Conservation (phyloP, 2,888 invertebrate species). For the Alloscopus bannaensis region DNA sequence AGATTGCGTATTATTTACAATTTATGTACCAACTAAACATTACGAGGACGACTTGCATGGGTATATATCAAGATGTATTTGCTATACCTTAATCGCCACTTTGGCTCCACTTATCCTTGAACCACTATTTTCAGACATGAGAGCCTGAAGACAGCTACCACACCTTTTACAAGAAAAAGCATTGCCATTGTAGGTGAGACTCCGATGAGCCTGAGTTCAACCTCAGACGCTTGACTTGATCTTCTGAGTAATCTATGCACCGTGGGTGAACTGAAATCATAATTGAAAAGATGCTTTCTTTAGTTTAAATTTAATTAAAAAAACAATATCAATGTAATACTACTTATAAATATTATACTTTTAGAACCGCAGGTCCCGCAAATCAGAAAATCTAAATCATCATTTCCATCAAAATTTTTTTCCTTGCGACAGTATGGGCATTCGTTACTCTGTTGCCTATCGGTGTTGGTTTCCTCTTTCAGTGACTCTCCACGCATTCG, state of each 20-base stretch:
- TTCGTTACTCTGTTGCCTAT: too few relatives aligned
- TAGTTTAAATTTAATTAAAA: too few relatives aligned
- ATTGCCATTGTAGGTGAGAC: conserved; percentile 82
- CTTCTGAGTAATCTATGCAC: conserved; percentile 77
- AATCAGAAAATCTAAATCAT: conserved; percentile 47
- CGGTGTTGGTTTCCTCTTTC: conserved; percentile 4
- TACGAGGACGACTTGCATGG: neutral
- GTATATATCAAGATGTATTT: too few relatives aligned
- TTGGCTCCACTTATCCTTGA: conserved; percentile 16
- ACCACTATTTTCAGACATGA: conserved; percentile 36
- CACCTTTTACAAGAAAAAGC: conserved; percentile 92
- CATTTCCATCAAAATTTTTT: conserved; percentile 32
- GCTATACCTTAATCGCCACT: neutral
- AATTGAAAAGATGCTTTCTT: conserved; percentile 6
- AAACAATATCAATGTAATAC: conserved; percentile 33
- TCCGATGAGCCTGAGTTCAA: conserved; percentile 20
- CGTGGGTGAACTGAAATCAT: conserved; percentile 76
- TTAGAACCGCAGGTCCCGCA: conserved; percentile 50
- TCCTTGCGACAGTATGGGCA: conserved; percentile 57
- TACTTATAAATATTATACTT: conserved; percentile 47
- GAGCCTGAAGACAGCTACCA: conserved; percentile 83
- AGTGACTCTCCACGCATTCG: neutral
- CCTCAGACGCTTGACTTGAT: conserved; percentile 75
- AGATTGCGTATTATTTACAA: neutral
- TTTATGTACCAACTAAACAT: neutral